phyloP scores from a whole-genome alignment of 2,888 invertebrate genomes.

The Plebejus melissa region DNA sequence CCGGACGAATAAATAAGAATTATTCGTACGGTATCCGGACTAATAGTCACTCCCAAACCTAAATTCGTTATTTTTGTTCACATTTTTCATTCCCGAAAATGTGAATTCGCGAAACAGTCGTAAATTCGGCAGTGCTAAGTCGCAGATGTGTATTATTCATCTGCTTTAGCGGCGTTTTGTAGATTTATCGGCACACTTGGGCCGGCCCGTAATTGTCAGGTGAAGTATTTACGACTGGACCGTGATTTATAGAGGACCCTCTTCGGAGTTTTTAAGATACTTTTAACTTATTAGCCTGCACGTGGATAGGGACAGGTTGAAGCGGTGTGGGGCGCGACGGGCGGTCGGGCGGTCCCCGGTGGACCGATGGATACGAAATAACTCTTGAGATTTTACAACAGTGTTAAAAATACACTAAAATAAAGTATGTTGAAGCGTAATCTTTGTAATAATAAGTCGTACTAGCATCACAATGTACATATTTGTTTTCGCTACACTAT shows the following conservation, averaged over 20 bases:
- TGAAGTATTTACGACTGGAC: slow-evolving; percentile 29
- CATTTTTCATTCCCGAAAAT: neutral
- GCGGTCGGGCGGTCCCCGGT: too few species aligned
- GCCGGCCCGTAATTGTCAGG: slow-evolving; percentile 42
- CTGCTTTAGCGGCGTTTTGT: slow-evolving; percentile 26
- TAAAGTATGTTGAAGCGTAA: too few species aligned
- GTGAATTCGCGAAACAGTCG: neutral
- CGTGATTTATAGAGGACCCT: slow-evolving; percentile 17
- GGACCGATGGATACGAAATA: too few species aligned
- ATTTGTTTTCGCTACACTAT: too few species aligned
- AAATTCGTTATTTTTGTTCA: neutral
- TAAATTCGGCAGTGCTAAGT: slow-evolving; percentile 1
- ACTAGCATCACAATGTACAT: too few species aligned
- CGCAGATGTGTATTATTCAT: slow-evolving; percentile 26
- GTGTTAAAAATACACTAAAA: too few species aligned
- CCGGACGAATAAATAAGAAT: too few species aligned
- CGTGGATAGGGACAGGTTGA: neutral
- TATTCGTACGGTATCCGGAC: too few species aligned
- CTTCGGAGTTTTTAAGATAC: slow-evolving; percentile 35
- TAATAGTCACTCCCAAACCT: neutral
- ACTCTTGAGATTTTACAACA: too few species aligned
- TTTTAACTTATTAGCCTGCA: slow-evolving; percentile 7
- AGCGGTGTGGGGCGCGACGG: too few species aligned
- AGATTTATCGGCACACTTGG: slow-evolving; percentile 28
- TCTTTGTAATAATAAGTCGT: too few species aligned